Base-by-base conservation (phyloP, 2,797 vertebrate genomes). In the Anguilla obscura region DNA sequence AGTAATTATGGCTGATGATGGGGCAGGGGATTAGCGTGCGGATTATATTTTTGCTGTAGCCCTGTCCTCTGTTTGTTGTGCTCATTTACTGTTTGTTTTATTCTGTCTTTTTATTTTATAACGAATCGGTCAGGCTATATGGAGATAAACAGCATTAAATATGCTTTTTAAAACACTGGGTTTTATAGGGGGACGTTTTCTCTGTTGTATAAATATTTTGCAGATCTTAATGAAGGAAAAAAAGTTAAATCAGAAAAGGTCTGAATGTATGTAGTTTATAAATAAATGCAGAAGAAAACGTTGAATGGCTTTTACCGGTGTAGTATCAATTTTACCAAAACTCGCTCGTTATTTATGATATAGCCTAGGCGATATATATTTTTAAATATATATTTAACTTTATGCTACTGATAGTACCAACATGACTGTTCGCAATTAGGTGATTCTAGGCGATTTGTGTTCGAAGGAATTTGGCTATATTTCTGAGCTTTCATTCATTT, bases 11-110 rank as follows among this genome's bases (percentile, higher is more conserved):
- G 82, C 89, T 88, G 90, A 86, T 87, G 80, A 86, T 76, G 88
- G 89, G 88, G 89, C 91, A 52, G 88, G 87, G 94, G 94, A 95
- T 95, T 94, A 95, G 90, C 87, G 89, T 71, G 90, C 40, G 93
- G 94, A 94, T 95, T 94, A 94, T 92, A 91, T 89, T 87, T 90
- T 90, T 87, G 90, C 93, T 24, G 90, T 89, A 90, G 91, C 87
- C 79, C 45, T 50, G 89, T 87, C 89, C 85, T 92, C 90, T 91
- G 90, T 87, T 91, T 89, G 3, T 88, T 87, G 88, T 89, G 89
- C 88, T 88, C 89, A 85, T 88, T 86, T 89, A 69, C 85, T 40
- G 87, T 74, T 91, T 52, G 87, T 69, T 91, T 90, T 80, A 89
- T 48, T 82, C 21, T 88, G 50, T 86, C 30, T 76, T 45, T 85